Evolutionary conservation across 2,797 vertebrate genomes (phyloP).

Genomic region (Valencia hispanica): DNA sequence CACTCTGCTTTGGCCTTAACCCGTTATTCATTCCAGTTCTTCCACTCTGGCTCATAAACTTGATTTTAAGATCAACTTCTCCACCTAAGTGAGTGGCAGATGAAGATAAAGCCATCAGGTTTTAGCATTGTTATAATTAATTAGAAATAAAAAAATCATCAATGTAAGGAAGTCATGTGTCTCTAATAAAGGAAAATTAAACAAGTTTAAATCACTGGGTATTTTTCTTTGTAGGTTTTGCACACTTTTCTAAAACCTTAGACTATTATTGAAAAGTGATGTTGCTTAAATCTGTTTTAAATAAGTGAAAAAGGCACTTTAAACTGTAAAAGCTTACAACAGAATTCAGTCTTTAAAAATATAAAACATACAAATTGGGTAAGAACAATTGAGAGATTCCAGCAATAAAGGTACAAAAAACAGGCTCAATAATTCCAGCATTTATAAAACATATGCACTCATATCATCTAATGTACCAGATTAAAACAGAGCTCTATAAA

Average conservation of each 20-base stretch:
- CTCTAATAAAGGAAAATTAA: constrained; percentile 4
- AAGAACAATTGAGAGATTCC: not conserved
- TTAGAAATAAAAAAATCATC: constrained; percentile 14
- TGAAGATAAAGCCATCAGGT: constrained; percentile 17
- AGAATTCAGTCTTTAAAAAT: not conserved
- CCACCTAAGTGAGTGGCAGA: constrained; percentile 39
- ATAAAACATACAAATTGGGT: no score
- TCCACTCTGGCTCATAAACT: constrained; percentile 42
- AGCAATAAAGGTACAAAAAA: not conserved
- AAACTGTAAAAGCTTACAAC: not conserved
- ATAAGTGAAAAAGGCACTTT: not conserved
- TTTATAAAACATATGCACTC: not conserved
- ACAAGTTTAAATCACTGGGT: not conserved
- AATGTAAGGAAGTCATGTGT: constrained; percentile 19
- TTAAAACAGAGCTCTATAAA: not conserved
- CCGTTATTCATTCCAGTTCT: constrained; percentile 50
- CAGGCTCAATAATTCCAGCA: not conserved
- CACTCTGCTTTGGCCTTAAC: constrained; percentile 38
- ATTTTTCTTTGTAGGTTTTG: not conserved
- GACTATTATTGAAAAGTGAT: not conserved
- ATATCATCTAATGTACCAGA: not conserved
- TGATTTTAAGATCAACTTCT: constrained; percentile 39
- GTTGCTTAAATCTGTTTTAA: not conserved
- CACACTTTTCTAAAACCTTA: constrained; percentile 7
- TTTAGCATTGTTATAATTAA: constrained; percentile 4